Evolutionary conservation across 2,888 invertebrate genomes (phyloP).

Genomic region (Thelaira solivaga): DNA sequence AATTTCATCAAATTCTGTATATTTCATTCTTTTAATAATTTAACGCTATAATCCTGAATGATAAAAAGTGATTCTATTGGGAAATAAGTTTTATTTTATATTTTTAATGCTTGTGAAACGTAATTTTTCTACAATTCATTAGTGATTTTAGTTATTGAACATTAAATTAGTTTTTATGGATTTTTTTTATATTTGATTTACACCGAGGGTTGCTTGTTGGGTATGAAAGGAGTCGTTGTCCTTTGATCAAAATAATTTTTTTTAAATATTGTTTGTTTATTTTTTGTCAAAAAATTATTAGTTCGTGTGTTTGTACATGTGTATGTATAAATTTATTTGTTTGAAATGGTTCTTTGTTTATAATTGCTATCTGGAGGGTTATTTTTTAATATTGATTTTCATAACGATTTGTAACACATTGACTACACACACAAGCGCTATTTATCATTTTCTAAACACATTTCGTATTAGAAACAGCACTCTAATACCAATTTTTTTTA

Average conservation of each 20-base stretch:
- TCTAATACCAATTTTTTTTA: conserved; percentile 36
- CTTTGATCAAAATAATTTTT: conserved; percentile 32
- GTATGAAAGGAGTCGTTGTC: conserved; percentile 8
- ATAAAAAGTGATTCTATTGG: too few relatives aligned
- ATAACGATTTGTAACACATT: conserved; percentile 70
- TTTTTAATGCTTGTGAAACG: too few relatives aligned
- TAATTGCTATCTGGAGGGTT: conserved; percentile 50
- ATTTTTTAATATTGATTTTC: conserved; percentile 70
- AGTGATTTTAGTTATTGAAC: too few relatives aligned
- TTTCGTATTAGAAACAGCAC: conserved; percentile 44
- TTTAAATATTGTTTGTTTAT: not conserved
- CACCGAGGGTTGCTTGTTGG: conserved; percentile 20
- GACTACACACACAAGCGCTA: conserved; percentile 33
- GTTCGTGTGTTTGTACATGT: not conserved
- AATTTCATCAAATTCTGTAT: too few relatives aligned
- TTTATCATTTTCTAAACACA: conserved; percentile 48
- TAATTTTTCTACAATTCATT: too few relatives aligned
- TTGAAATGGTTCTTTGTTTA: conserved; percentile 8
- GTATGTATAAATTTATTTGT: conserved; percentile 7
- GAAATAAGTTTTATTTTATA: too few relatives aligned
- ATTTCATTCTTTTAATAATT: too few relatives aligned
- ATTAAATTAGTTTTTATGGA: not conserved
- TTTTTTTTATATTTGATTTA: not conserved
- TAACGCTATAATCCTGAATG: too few relatives aligned
- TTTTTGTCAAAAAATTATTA: not conserved